Base-by-base conservation (phyloP, 2,888 invertebrate genomes). In the Napeogenes inachia region DNA sequence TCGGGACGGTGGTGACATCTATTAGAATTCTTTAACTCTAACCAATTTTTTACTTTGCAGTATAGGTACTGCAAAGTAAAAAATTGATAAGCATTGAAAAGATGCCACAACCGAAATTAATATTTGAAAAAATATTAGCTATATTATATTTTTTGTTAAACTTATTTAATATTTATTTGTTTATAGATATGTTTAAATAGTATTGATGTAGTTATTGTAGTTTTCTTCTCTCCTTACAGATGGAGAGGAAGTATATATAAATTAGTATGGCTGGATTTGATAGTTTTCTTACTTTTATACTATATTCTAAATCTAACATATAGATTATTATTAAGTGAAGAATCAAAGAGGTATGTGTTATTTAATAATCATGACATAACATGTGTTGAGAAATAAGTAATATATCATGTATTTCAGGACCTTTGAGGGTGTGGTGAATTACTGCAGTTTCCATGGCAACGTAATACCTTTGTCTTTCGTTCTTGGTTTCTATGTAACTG, bases 161-260 rank as follows among this genome's bases (percentile, higher is more conserved):
- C 21, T 21, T 21, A 21, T 21, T 21, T 21, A 21, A 21, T 21
- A 21, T 21, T 21, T 21, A 21, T 21, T 21, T 21, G 21, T 21
- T 21, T 21, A 21, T 21, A 21, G 21, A 21, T 42, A 42, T 42
- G 10, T 10, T 42, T 10, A 42, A 3, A 3, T 42, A 35, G 33
- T 54, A 33, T 54, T 30, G 55, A 55, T 13, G 6, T 59, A 42
- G 5, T 53, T 47, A 47, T 33, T 53, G 13, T 10, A 55, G 21
- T 60, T 54, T 57, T 21, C 53, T 54, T 46, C 38, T 68, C 71
- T 77, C 65, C 70, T 93, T 93, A 68, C 91, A 97, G 97, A 92
- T 98, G 98, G 98, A 93, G 94, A 71, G 98, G 98, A 54, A 98
- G 98, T 81, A 96, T 98, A 75, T 98, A 98, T 93, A 98, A 98